phyloP scores from a whole-genome alignment of 2,797 vertebrate genomes.

The Trachops cirrhosus region DNA sequence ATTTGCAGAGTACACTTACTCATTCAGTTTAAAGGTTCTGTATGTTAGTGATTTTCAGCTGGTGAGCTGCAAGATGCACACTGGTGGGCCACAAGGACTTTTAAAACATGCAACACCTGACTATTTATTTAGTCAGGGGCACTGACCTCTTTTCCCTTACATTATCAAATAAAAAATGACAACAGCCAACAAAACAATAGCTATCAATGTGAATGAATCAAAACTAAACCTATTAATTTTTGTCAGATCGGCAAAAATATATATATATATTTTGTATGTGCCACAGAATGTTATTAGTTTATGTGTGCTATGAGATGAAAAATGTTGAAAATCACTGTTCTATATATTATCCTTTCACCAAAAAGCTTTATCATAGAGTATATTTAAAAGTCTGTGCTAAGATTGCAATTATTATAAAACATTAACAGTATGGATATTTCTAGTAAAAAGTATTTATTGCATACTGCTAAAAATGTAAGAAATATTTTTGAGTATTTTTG shows the following conservation, averaged over 20 bases:
- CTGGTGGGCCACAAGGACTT: neutral
- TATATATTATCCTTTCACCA: neutral
- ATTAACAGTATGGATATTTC: neutral
- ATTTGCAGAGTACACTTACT: neutral
- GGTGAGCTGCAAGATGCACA: neutral
- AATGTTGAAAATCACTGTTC: neutral
- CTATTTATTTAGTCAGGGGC: neutral
- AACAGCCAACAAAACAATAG: neutral
- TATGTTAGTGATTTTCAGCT: neutral
- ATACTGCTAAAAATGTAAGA: neutral
- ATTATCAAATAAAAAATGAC: neutral
- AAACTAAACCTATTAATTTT: neutral
- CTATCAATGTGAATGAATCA: neutral
- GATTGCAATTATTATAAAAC: neutral
- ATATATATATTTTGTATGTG: neutral
- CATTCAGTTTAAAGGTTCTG: neutral
- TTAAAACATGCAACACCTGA: neutral
- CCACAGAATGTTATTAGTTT: neutral
- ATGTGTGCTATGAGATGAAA: neutral
- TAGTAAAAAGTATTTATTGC: neutral
- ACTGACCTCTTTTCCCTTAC: neutral
- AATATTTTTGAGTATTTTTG: neutral
- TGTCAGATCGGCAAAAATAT: neutral
- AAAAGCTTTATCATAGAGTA: neutral
- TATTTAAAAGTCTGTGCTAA: neutral